phyloP scores from a whole-genome alignment of 2,113 vertebrate species.

The Larimichthys crocea region DNA sequence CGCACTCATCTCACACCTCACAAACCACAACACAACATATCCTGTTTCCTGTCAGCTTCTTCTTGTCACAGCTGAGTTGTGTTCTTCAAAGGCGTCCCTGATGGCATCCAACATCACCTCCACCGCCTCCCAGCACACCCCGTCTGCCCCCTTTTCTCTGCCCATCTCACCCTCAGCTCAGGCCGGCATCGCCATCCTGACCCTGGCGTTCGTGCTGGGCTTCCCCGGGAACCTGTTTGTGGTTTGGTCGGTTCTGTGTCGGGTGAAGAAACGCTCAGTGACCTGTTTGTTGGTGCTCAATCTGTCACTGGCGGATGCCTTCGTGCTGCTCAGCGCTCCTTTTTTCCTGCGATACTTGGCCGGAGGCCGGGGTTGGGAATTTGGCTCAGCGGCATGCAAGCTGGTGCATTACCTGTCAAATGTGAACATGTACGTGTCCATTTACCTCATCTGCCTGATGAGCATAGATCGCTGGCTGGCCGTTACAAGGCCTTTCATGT shows the following conservation, averaged over 20 bases:
- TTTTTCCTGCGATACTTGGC: slow-evolving; percentile 86
- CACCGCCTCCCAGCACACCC: background rate
- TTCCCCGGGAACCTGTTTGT: slow-evolving; percentile 90
- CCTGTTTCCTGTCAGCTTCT: slow-evolving; percentile 49
- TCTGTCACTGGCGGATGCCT: slow-evolving; percentile 86
- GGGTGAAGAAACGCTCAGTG: slow-evolving; percentile 85
- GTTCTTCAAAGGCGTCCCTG: background rate
- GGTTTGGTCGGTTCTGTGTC: slow-evolving; percentile 88
- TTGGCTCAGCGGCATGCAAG: slow-evolving; percentile 86
- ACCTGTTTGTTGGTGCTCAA: slow-evolving; percentile 89
- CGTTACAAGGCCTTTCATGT: slow-evolving; percentile 86
- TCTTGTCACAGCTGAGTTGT: too few species aligned
- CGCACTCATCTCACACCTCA: background rate
- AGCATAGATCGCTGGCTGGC: slow-evolving; percentile 92
- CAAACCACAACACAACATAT: background rate
- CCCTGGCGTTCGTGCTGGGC: slow-evolving; percentile 86
- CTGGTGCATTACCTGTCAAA: slow-evolving; percentile 87
- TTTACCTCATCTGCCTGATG: slow-evolving; percentile 91
- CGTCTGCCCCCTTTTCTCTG: background rate
- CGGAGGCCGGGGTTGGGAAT: slow-evolving; percentile 82
- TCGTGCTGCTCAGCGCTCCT: slow-evolving; percentile 88
- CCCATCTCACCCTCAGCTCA: slow-evolving; percentile 41
- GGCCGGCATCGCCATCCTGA: slow-evolving; percentile 83
- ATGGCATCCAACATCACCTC: slow-evolving; percentile 40
- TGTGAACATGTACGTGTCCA: slow-evolving; percentile 93